phyloP scores from a whole-genome alignment of 2,797 vertebrate genomes.

The Pangasius djambal region DNA sequence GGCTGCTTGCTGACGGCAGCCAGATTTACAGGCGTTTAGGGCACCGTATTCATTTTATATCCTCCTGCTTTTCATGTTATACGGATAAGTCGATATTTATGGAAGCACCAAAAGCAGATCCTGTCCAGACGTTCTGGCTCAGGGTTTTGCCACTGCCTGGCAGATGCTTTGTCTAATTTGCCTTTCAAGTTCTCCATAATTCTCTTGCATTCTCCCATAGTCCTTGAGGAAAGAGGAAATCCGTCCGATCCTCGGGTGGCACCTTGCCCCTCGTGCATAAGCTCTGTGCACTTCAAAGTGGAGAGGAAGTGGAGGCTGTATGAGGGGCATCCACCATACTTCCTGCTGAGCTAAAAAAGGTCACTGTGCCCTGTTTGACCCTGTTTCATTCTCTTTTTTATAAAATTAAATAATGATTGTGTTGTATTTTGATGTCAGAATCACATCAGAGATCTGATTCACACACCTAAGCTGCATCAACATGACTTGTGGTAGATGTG shows the following conservation, averaged over 20 bases:
- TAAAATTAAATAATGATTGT: not conserved
- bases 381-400: not conserved
- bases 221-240: slow-evolving; percentile 74
- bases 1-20: slow-evolving; percentile 63
- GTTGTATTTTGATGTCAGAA: not conserved
- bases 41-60: slow-evolving; percentile 76
- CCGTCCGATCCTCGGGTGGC: slow-evolving; percentile 78
- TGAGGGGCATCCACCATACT: slow-evolving; percentile 80
- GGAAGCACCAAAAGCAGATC: slow-evolving; percentile 80
- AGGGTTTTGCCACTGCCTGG: slow-evolving; percentile 70
- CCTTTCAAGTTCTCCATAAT: slow-evolving; percentile 68
- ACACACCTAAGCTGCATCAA: slow-evolving; percentile 1
- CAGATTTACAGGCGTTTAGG: slow-evolving; percentile 65
- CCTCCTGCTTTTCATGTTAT: slow-evolving; percentile 74
- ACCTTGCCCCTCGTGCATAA: slow-evolving; percentile 72
- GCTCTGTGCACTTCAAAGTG: slow-evolving; percentile 79
- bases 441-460: not conserved
- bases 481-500: not conserved
- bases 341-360: slow-evolving; percentile 74
- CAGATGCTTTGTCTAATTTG: slow-evolving; percentile 72
- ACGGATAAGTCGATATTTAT: slow-evolving; percentile 76
- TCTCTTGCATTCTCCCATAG: slow-evolving; percentile 68
- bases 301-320: slow-evolving; percentile 76
- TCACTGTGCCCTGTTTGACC: slow-evolving; percentile 47
- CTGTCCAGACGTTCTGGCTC: slow-evolving; percentile 85